Percentiles rank a stretch among this genome's conserved stretches.
These are phyloP conservation scores for Ispidina lecontei DNA, from an alignment of 2,797 vertebrate genomes.

Conservation along the genomic window DNA sequence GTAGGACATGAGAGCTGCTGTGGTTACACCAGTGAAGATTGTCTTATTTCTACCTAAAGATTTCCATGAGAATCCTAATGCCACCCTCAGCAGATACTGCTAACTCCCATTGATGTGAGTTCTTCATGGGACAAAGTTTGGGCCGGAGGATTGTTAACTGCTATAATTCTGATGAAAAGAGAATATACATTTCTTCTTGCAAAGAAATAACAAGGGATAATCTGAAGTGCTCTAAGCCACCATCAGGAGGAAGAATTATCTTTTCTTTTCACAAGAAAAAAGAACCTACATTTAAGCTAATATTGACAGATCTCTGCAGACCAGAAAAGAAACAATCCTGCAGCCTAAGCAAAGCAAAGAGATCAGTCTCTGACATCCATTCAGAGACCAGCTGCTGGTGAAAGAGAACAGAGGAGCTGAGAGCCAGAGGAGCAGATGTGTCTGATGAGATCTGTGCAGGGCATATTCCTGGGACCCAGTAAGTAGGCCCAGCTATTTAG, in stretches of 20 bases:
- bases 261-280: conserved; percentile 65
- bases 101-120: conserved; percentile 61
- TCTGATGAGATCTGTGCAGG: conserved; percentile 6
- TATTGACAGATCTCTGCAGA: conserved; percentile 70
- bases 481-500: conserved; percentile 65
- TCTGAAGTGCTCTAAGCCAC: conserved; percentile 66
- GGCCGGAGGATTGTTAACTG: conserved; percentile 49
- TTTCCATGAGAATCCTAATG: conserved; percentile 61
- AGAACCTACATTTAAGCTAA: conserved; percentile 55
- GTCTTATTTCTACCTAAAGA: conserved; percentile 55
- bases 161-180: conserved; percentile 67
- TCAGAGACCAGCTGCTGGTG: conserved; percentile 51
- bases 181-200: conserved; percentile 61
- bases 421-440: not conserved
- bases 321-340: conserved; percentile 62
- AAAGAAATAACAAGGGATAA: conserved; percentile 74
- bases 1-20: conserved; percentile 58
- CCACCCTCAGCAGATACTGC: conserved; percentile 26
- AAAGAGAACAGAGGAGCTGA: conserved; percentile 31
- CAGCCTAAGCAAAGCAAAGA: conserved; percentile 66
- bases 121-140: conserved; percentile 54
- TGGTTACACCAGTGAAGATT: conserved; percentile 38
- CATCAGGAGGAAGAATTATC: conserved; percentile 64
- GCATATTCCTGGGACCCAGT: conserved; percentile 29
- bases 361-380: conserved; percentile 51